Conservation (phyloP, 2,113 vertebrate genomes). For the Lathamus discolor region DNA sequence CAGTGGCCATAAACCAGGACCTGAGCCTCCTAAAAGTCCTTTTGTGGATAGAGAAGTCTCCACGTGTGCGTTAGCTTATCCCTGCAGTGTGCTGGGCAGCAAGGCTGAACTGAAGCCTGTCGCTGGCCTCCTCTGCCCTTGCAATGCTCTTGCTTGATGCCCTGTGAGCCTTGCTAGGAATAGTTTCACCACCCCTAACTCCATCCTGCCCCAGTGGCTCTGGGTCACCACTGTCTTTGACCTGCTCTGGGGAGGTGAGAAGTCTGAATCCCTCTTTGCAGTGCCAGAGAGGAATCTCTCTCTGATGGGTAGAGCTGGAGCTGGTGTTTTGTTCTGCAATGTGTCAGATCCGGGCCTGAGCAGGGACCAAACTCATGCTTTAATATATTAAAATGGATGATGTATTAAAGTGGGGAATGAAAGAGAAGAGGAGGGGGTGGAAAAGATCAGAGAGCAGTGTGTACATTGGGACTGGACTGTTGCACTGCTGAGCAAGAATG, state of each 20-base stretch:
- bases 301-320: background rate
- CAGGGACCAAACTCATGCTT: background rate
- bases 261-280: background rate
- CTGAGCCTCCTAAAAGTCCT: background rate
- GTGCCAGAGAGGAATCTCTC: background rate
- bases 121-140: background rate
- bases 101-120: background rate
- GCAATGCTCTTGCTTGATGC: background rate
- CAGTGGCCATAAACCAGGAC: background rate
- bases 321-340: background rate
- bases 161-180: background rate
- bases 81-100: background rate
- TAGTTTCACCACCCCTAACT: background rate
- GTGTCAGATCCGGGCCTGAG: background rate
- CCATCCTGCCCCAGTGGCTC: background rate
- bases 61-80: rapidly evolving
- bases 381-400: background rate
- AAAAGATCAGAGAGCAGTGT: background rate
- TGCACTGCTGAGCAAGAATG: background rate
- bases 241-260: background rate
- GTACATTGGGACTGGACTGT: background rate
- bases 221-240: background rate
- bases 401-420: background rate
- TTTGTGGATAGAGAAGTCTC: background rate
- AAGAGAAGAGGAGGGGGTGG: background rate